Evolutionary conservation across 37 sponge, comb jelly and placozoan genomes (phyloP).

Genomic region (Theonella swinhoei): DNA sequence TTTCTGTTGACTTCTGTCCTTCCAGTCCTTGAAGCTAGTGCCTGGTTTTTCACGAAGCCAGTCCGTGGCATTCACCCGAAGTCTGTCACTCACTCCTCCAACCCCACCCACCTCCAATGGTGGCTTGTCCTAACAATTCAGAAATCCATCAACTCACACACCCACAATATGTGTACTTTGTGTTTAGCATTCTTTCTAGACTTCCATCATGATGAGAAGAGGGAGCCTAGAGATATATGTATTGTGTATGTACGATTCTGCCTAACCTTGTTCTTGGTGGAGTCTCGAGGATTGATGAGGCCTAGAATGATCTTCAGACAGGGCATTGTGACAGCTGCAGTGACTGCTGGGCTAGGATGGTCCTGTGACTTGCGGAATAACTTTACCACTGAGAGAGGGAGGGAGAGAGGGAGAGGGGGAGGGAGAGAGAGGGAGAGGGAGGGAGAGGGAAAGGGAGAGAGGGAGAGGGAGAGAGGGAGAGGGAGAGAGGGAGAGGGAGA

Average conservation of each 20-base stretch:
- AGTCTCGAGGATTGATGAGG: slow-evolving; percentile 36
- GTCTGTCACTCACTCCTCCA: neutral
- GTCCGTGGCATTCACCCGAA: slow-evolving; percentile 19
- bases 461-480: neutral
- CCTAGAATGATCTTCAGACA: slow-evolving; percentile 76
- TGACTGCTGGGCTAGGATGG: slow-evolving; percentile 81
- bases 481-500: neutral
- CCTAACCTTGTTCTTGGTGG: slow-evolving; percentile 29
- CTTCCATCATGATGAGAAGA: no score
- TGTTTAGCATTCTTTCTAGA: no score
- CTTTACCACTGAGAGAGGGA: slow-evolving; percentile 35
- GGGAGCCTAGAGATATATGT: no score
- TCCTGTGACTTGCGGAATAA: slow-evolving; percentile 67
- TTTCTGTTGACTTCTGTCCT: slow-evolving; percentile 7
- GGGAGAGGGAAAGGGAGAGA: neutral
- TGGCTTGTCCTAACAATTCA: slow-evolving; percentile 27
- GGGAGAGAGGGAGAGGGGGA: neutral
- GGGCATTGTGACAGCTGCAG: slow-evolving; percentile 81
- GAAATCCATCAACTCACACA: no score
- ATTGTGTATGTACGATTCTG: no score
- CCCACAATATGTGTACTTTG: no score
- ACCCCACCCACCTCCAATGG: slow-evolving; percentile 4
- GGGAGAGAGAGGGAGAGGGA: neutral
- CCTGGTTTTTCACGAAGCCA: slow-evolving; percentile 54
- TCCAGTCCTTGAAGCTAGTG: slow-evolving; percentile 54